Evolutionary conservation across 2,797 vertebrate species (phyloP).

Genomic region (Coregonus ussuriensis): DNA sequence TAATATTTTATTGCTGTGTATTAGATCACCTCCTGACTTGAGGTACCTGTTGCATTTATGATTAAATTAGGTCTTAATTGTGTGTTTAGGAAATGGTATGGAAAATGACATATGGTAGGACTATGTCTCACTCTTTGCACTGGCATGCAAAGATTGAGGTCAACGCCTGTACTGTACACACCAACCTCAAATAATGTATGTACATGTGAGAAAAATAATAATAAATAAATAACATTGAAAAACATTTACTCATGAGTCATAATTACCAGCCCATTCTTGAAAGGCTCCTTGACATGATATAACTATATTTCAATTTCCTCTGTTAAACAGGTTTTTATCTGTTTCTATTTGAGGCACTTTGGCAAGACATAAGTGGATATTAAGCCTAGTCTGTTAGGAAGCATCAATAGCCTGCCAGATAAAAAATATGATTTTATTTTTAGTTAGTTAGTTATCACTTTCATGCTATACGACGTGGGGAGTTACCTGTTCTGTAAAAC

Average conservation of each 20-base stretch:
- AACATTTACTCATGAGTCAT: neutral
- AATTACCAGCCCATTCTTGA: conserved; percentile 2
- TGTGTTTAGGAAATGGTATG: conserved; percentile 1
- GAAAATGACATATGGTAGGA: neutral
- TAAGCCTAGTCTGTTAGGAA: conserved; percentile 50
- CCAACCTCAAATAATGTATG: too few species aligned
- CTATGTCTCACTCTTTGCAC: neutral
- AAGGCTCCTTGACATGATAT: neutral
- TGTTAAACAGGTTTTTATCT: conserved; percentile 29
- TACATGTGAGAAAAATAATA: too few species aligned
- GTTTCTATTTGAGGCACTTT: conserved; percentile 55
- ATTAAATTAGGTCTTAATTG: neutral
- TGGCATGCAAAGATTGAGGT: neutral
- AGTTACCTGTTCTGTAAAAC: conserved; percentile 51
- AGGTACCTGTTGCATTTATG: conserved; percentile 24
- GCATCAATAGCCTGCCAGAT: conserved; percentile 44
- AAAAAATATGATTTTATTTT: conserved; percentile 49
- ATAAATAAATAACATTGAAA: too few species aligned
- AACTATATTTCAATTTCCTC: conserved; percentile 20
- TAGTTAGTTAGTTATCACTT: conserved; percentile 51
- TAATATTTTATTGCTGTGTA: conserved; percentile 29
- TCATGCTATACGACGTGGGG: conserved; percentile 44
- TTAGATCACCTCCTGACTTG: conserved; percentile 26
- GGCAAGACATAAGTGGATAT: conserved; percentile 60
- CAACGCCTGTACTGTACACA: conserved; percentile 13